Evolutionary conservation across 2,113 vertebrate species (phyloP), one percentile per base, ranked within the genome.

Genomic region (Zosterops japonicus): DNA sequence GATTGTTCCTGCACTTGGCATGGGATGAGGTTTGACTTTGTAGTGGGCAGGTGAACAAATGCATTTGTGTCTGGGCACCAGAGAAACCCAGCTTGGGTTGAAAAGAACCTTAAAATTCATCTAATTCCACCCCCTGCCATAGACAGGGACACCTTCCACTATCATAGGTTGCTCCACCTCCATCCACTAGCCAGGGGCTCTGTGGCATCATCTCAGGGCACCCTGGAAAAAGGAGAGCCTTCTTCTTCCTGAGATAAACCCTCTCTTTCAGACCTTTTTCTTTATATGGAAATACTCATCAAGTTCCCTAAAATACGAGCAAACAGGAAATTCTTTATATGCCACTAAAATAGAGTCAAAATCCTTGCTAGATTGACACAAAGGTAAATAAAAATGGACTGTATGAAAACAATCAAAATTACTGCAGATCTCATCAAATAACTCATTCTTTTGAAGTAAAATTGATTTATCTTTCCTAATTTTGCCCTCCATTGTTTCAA

Each of bases 281-380:
- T 92, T 91, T 83, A 65, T 72, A 60, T 78, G 71, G 88, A 61
- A 90, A 83, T 52, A 52, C n/a, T 74, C 82, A 84, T 25, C 25
- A 49, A 76, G 35, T 44, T 69, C 80, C 77, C 75, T 75, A 83
- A 94, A 95, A 91, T 41, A 83, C 0, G 0, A 78, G 77, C 72
- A 55, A 94, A 84, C 59, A 76, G 72, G 81, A 88, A 82, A 78
- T 77, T 59, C 82, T 61, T 93, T 17, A 50, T 82, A 20, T 29
- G 46, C 24, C 70, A 63, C 81, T 72, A 87, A 94, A 90, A 94
- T 67, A 91, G 87, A 91, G 72, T 20, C 4, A 39, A 89, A 94
- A 46, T 70, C 46, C n/a, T 70, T 50, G 27, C 78, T 81, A 47
- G 81, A 52, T 20, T 75, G 70, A 82, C 64, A 94, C 5, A 24